These are phyloP conservation scores for Butorides virescens DNA, from an alignment of 2,113 vertebrate genomes.

Conservation along the genomic window DNA sequence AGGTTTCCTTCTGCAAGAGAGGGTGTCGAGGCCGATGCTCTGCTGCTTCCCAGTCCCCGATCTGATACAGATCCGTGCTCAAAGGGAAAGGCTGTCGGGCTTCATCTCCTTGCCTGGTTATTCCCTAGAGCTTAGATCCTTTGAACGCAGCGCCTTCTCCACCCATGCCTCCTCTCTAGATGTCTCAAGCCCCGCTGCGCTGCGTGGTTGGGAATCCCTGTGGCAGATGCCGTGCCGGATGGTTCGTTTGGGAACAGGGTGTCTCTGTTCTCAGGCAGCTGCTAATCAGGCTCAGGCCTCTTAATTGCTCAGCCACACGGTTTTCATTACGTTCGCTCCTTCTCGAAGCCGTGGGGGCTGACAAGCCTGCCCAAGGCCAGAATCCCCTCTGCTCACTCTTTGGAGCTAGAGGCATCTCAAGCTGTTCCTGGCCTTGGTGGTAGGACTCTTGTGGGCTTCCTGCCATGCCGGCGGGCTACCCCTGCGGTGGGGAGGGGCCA, in stretches of 20 bases:
- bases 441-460: not conserved
- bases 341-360: not conserved
- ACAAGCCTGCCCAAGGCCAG: not conserved
- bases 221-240: not conserved
- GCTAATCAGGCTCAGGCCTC: not conserved
- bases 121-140: not conserved
- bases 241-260: not conserved
- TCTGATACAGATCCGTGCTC: not conserved
- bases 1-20: not conserved
- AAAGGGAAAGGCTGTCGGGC: not conserved
- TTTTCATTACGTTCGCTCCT: not conserved
- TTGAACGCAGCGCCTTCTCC: accelerated
- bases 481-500: not conserved
- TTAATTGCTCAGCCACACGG: not conserved
- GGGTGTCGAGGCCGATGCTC: not conserved
- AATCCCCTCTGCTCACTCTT: not conserved
- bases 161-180: not conserved
- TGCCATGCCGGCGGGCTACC: not conserved
- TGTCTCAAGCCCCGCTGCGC: too few relatives aligned
- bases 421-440: not conserved
- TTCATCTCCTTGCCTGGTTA: too few relatives aligned
- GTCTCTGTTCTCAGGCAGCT: not conserved
- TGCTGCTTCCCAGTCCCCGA: not conserved
- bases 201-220: not conserved
- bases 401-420: not conserved